Percentiles rank a stretch among this genome's conserved stretches.
phyloP scores from a whole-genome alignment of 35 echinoderm and acorn worm genomes.

The Hemicentrotus pulcherrimus region DNA sequence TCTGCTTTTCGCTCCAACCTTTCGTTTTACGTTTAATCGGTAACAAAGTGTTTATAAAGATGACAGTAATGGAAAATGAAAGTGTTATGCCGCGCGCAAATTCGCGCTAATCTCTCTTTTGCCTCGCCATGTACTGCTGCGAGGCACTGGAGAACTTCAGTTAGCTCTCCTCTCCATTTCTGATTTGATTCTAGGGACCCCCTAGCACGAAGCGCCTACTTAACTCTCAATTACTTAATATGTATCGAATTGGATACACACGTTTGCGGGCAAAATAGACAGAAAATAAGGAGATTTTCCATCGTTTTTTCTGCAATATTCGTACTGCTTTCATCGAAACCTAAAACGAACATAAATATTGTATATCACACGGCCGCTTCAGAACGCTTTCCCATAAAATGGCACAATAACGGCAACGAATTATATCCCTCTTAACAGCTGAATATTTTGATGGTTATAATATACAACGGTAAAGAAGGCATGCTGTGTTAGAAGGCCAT shows the following conservation, averaged over 20 bases:
- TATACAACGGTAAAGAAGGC: neutral
- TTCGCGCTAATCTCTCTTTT: slow-evolving; percentile 22
- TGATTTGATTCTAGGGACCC: neutral
- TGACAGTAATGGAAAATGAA: slow-evolving; percentile 33
- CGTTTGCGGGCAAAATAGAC: neutral
- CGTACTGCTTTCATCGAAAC: neutral
- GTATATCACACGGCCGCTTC: neutral
- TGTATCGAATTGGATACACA: slow-evolving; percentile 2
- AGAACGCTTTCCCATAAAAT: neutral
- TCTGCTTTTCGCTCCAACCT: neutral
- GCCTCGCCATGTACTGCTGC: neutral
- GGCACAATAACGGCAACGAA: neutral
- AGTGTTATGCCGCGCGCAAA: slow-evolving; percentile 29
- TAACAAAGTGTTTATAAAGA: slow-evolving; percentile 23
- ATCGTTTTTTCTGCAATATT: neutral
- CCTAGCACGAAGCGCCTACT: neutral
- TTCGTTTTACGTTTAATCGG: neutral
- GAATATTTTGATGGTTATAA: neutral
- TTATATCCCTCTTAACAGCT: neutral
- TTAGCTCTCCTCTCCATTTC: neutral
- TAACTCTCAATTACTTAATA: slow-evolving; percentile 20
- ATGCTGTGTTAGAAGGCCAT: neutral
- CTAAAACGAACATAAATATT: neutral
- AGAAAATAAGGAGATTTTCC: slow-evolving; percentile 5
- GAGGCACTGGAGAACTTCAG: neutral